Evolutionary conservation across 2,888 invertebrate species (phyloP).

Genomic region (Ligdia adustata): DNA sequence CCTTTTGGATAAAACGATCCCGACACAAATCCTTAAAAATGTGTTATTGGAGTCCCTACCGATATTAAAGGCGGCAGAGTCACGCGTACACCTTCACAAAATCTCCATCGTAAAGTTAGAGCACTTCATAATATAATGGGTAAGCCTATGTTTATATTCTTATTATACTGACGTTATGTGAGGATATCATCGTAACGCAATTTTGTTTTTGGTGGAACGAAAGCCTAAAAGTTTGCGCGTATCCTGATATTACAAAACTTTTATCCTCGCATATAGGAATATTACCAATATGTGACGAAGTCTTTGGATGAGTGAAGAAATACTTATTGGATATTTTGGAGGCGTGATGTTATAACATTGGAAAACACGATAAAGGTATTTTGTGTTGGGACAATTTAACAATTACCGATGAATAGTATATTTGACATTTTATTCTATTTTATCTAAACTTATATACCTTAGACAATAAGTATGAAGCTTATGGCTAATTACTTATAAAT

Average conservation of each 20-base stretch:
- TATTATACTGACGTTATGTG: constrained; percentile 35
- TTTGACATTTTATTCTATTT: too few species aligned
- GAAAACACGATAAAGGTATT: constrained; percentile 1
- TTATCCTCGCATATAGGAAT: constrained; percentile 18
- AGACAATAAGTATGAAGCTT: too few species aligned
- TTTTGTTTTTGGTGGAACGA: constrained; percentile 23
- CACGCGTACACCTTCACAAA: constrained; percentile 39
- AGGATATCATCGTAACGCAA: constrained; percentile 29
- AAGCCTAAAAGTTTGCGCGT: constrained; percentile 23
- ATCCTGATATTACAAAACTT: constrained; percentile 27
- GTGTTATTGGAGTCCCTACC: constrained; percentile 54
- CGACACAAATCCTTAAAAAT: constrained; percentile 65
- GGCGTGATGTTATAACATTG: constrained; percentile 1
- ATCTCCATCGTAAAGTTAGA: constrained; percentile 39
- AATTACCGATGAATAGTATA: constrained; percentile 3
- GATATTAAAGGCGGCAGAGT: constrained; percentile 48
- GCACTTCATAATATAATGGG: constrained; percentile 44
- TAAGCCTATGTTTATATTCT: constrained; percentile 38
- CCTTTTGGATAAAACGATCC: constrained; percentile 57
- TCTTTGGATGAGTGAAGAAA: constrained; percentile 17
- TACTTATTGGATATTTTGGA: constrained; percentile 15
- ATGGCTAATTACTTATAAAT: too few species aligned
- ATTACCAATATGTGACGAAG: constrained; percentile 26
- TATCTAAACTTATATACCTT: background rate
- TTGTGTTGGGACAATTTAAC: background rate